Evolutionary conservation across 2,888 invertebrate genomes (phyloP), one percentile per base, ranked within the genome.

Genomic region (Rhodophaea formosa): DNA sequence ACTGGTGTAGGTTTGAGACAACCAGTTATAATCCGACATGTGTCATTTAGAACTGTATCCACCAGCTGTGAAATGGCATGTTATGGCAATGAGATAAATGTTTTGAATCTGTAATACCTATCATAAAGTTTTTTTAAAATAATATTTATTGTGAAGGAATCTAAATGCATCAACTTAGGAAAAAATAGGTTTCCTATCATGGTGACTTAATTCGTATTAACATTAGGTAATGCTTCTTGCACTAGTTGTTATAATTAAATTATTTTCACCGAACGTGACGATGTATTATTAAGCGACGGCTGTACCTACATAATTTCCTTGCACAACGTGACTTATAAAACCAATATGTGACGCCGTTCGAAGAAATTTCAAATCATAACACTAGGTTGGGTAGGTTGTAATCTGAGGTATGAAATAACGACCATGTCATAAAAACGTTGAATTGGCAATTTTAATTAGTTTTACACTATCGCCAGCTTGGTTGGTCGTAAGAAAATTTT

Each of bases 291-390:
- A 39, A n/a, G 5, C 39, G 39, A 12, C 39, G n/a, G n/a, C 3
- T 6, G n/a, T 12, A 8, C 39, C 12, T n/a, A n/a, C 12, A 29
- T 17, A 8, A 49, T 49, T 30, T 14, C 8, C 8, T 8, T 15
- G 49, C 15, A 6, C 30, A 46, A 49, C 49, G 49, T 49, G 49
- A 49, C 49, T 23, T 39, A 35, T 35, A 39, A 39, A 35, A 39
- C 12, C 12, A 46, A 23, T 46, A 6, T 46, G 32, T 49, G 49
- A 49, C 32, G 32, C 14, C 15, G 30, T 32, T 32, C 32, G 49
- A 15, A 49, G 49, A 32, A 49, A 49, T 49, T 49, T 32, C 14
- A n/a, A 49, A 49, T 32, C 49, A 49, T 32, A 49, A 49, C 49
- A 49, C 14, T 6, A 12, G 15, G 30, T 49, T 49, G 15, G 15